Evolutionary conservation across 1,140 invertebrate genomes (phyloP).

Genomic region (Ceratoteleas bidentatus): DNA sequence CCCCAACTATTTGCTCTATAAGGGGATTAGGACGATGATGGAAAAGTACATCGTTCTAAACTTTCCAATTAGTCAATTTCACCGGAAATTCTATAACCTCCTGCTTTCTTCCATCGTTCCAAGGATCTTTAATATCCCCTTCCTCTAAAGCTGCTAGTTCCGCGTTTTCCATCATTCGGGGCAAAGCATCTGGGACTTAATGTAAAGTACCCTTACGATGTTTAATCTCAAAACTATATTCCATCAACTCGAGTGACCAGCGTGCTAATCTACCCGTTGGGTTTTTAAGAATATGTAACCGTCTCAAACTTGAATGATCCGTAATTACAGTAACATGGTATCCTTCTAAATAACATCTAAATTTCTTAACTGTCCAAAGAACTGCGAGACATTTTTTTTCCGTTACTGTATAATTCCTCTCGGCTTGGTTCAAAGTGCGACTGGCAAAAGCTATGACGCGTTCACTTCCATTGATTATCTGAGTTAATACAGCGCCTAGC

Average conservation of each 20-base stretch:
- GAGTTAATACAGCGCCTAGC: neutral
- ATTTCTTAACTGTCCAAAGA: no score
- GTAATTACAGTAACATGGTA: neutral
- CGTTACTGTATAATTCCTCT: no score
- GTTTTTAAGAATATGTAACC: no score
- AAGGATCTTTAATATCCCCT: neutral
- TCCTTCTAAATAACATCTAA: conserved; percentile 5
- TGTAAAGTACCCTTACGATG: conserved; percentile 1
- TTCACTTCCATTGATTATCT: neutral
- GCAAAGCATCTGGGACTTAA: neutral
- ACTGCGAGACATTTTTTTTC: no score
- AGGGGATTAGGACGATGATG: neutral
- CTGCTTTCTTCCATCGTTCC: neutral
- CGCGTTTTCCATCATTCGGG: neutral
- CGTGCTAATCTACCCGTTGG: no score
- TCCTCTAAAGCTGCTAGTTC: neutral
- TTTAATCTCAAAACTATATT: no score
- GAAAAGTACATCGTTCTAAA: neutral
- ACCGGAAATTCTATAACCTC: no score
- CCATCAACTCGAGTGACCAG: no score
- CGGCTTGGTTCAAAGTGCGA: no score
- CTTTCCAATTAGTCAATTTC: no score
- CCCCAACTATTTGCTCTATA: neutral
- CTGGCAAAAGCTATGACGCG: no score
- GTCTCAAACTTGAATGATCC: no score